Conservation (phyloP, 2,888 invertebrate species). For the Scrobipalpa atriplicella region DNA sequence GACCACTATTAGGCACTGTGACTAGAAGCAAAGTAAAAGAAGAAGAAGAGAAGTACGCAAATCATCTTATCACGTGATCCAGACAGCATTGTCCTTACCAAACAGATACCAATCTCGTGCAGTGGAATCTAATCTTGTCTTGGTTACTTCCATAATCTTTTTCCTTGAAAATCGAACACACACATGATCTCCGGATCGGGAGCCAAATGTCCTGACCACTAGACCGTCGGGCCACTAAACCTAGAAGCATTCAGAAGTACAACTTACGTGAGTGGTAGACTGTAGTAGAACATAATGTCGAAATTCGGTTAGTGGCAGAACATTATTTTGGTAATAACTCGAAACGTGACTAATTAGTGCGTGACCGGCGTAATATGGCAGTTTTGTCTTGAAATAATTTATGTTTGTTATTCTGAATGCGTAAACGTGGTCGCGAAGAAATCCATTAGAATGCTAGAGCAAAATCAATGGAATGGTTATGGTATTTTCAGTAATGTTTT, state of each 20-base stretch:
- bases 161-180: too few species aligned
- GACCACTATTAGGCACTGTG: too few species aligned
- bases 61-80: too few species aligned
- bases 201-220: too few species aligned
- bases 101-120: too few species aligned
- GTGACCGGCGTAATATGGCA: slow-evolving; percentile 28
- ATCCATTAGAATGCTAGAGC: neutral
- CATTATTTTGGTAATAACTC: slow-evolving; percentile 22
- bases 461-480: neutral
- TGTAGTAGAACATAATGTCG: slow-evolving; percentile 20
- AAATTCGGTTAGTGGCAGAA: slow-evolving; percentile 27
- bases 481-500: neutral
- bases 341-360: slow-evolving; percentile 32
- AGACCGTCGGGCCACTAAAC: too few species aligned
- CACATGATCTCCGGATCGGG: too few species aligned
- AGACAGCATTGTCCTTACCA: too few species aligned
- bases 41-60: too few species aligned
- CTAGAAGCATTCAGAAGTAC: neutral
- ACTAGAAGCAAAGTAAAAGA: too few species aligned
- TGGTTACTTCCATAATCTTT: too few species aligned
- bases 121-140: too few species aligned
- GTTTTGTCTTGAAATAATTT: slow-evolving; percentile 25
- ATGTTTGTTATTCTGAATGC: slow-evolving; percentile 20
- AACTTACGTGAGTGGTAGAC: neutral
- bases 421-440: neutral